A percentile compares a stretch with the other conserved stretches of the same genome.
phyloP scores from a whole-genome alignment of 2,797 vertebrate species.

The Spatula versicolor region DNA sequence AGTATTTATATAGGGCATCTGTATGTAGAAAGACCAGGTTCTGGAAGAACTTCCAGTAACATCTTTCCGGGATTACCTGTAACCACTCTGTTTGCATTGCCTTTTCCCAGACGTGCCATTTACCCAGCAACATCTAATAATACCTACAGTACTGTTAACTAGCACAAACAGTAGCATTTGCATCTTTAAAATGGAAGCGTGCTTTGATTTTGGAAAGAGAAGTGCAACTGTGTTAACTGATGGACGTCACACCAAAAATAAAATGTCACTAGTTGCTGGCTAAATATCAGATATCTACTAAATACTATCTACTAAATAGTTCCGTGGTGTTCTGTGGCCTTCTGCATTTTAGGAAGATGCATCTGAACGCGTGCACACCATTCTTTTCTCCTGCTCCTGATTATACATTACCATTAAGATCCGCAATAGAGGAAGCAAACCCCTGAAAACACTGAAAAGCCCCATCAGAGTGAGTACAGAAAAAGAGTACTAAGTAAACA shows the following conservation, averaged over 20 bases:
- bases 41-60: not conserved
- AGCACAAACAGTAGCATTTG: not conserved
- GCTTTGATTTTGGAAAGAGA: not conserved
- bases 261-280: not conserved
- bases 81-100: not conserved
- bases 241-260: not conserved
- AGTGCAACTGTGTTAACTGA: not conserved
- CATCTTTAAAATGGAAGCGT: not conserved
- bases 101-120: not conserved
- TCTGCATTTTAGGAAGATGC: not conserved
- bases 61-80: not conserved
- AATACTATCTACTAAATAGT: not conserved
- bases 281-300: not conserved
- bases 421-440: not conserved
- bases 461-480: accelerated
- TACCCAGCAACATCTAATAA: not conserved
- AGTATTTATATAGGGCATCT: not conserved
- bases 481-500: not conserved
- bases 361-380: not conserved
- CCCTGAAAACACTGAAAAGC: not conserved
- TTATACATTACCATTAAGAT: not conserved
- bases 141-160: not conserved
- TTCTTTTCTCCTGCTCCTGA: not conserved
- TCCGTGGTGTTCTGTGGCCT: not conserved
- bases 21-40: not conserved